Evolutionary conservation across 2,113 vertebrate genomes (phyloP).

Genomic region (Felis chaus): DNA sequence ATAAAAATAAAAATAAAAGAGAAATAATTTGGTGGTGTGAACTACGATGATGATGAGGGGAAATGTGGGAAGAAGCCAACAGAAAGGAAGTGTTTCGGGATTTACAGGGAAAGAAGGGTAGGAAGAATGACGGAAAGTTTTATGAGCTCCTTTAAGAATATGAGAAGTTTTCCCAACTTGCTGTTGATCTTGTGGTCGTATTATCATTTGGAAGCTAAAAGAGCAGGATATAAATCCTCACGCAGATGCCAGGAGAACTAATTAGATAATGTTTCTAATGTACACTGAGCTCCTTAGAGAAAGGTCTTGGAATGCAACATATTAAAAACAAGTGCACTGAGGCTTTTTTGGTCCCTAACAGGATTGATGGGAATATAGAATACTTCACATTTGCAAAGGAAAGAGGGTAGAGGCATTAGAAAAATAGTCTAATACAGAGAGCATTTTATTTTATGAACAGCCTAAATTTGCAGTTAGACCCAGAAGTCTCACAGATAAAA

Average conservation of each 20-base stretch:
- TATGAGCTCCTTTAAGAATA: background rate
- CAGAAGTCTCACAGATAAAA: background rate
- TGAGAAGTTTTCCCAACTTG: background rate
- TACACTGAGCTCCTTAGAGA: background rate
- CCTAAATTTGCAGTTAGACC: background rate
- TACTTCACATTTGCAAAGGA: background rate
- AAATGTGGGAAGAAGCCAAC: background rate
- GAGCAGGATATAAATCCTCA: background rate
- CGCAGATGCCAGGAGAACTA: background rate
- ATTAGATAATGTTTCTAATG: background rate
- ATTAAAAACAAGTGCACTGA: constrained; percentile 10
- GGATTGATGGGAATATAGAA: background rate
- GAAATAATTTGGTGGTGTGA: background rate
- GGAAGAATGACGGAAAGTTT: background rate
- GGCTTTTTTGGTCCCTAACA: background rate
- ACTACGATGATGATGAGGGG: background rate
- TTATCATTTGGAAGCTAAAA: background rate
- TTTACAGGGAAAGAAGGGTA: background rate
- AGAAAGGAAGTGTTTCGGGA: background rate
- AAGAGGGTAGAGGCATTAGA: background rate
- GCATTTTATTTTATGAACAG: background rate
- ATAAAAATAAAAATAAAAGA: background rate
- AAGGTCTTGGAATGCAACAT: background rate
- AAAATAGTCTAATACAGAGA: background rate
- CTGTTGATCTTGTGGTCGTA: background rate